Percentiles rank a stretch among this genome's conserved stretches.
These are phyloP conservation scores for Panopea generosa DNA, from an alignment of 2,888 invertebrate genomes.

Conservation along the genomic window DNA sequence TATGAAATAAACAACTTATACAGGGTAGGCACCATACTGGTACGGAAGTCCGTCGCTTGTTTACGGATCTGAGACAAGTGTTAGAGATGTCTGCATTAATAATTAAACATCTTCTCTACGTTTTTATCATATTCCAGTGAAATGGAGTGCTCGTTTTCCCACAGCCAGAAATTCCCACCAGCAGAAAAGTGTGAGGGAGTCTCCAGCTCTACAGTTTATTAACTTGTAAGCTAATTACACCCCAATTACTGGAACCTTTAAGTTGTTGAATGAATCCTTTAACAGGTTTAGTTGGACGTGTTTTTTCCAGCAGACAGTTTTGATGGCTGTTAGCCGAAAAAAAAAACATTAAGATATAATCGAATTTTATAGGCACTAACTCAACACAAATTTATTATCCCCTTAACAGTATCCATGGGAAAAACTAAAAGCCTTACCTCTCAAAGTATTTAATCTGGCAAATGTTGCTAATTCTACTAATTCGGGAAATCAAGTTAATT, in stretches of 20 bases:
- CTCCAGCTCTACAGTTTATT: constrained; percentile 36
- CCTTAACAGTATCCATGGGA: constrained; percentile 30
- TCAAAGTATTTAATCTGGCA: constrained; percentile 19
- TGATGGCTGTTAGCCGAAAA: constrained; percentile 2
- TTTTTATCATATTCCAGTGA: too few species aligned
- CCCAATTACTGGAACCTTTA: constrained; percentile 26
- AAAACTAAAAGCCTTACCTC: constrained; percentile 20
- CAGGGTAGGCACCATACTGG: too few species aligned
- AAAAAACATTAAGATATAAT: constrained; percentile 27
- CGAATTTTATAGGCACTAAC: constrained; percentile 15
- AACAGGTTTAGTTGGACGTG: constrained; percentile 13
- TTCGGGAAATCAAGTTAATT: background rate
- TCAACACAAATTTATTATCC: constrained; percentile 19
- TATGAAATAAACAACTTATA: too few species aligned
- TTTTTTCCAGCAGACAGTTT: constrained; percentile 7
- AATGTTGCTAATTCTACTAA: constrained; percentile 6
- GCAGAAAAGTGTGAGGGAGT: constrained; percentile 25
- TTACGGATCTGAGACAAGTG: too few species aligned
- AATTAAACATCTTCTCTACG: too few species aligned
- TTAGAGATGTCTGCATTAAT: too few species aligned
- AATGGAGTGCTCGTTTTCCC: constrained; percentile 1
- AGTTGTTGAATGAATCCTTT: constrained; percentile 31
- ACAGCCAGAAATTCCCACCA: constrained; percentile 44
- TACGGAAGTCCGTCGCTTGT: too few species aligned
- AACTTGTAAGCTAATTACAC: constrained; percentile 43